Conservation (phyloP, 2,113 vertebrate species). For the Corythaeola cristata region DNA sequence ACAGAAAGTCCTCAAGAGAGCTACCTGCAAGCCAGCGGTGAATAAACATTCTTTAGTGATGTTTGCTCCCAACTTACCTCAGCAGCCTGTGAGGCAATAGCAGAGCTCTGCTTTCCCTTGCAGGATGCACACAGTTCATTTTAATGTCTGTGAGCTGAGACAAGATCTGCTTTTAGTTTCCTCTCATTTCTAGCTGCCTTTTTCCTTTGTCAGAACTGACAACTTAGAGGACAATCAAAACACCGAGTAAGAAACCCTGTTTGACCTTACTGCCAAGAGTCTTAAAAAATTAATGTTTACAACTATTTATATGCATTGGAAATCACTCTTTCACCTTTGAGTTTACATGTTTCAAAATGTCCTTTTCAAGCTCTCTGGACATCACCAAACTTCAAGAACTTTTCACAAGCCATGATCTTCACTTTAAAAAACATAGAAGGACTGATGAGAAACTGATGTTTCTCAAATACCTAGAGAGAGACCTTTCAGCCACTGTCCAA, state of each 20-base stretch:
- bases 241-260: not conserved
- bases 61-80: slow-evolving; percentile 3
- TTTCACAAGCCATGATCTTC: not conserved
- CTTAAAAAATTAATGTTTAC: slow-evolving; percentile 13
- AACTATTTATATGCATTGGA: not conserved
- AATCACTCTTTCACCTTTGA: not conserved
- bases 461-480: not conserved
- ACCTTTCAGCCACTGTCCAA: not conserved
- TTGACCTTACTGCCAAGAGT: not conserved
- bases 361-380: not conserved
- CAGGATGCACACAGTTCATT: not conserved
- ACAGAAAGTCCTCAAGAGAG: not conserved
- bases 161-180: not conserved
- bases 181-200: not conserved
- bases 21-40: not conserved
- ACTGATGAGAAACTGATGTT: not conserved
- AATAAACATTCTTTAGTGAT: slow-evolving; percentile 42
- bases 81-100: not conserved
- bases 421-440: not conserved
- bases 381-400: not conserved
- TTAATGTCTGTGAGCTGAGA: not conserved
- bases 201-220: not conserved
- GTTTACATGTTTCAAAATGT: not conserved
- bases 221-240: slow-evolving; percentile 10
- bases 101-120: not conserved